These are phyloP conservation scores for Actinia tenebrosa DNA, from an alignment of 64 coral and sea anemone species.

Conservation along the genomic window DNA sequence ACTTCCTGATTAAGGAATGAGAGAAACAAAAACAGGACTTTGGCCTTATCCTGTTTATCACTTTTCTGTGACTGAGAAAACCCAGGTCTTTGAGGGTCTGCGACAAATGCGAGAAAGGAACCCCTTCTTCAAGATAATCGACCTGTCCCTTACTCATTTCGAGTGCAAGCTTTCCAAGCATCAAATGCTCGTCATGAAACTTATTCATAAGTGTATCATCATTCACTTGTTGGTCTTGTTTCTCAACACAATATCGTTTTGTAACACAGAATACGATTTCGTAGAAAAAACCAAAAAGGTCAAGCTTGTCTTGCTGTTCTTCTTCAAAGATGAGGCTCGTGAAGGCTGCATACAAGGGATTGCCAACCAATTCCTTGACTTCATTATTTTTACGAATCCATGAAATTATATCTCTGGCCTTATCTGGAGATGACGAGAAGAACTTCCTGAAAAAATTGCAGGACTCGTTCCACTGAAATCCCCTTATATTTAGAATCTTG, in stretches of 20 bases:
- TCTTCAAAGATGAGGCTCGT: neutral
- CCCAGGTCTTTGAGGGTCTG: neutral
- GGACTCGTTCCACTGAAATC: neutral
- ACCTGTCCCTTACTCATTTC: neutral
- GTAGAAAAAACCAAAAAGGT: neutral
- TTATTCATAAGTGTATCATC: neutral
- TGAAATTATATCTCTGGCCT: neutral
- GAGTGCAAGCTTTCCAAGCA: neutral
- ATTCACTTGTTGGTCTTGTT: neutral
- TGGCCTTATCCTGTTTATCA: neutral
- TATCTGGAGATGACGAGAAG: neutral
- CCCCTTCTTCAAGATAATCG: neutral
- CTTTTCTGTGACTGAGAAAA: neutral
- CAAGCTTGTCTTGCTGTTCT: neutral
- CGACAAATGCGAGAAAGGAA: neutral
- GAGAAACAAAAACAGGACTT: neutral
- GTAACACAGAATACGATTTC: constrained; percentile 1
- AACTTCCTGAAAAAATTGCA: neutral
- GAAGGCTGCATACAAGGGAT: neutral
- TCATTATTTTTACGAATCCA: neutral
- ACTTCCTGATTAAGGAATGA: neutral
- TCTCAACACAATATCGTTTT: neutral
- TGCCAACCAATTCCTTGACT: neutral
- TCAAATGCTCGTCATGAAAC: constrained; percentile 3
- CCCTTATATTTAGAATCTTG: neutral